Evolutionary conservation across 1,140 invertebrate genomes (phyloP).

Genomic region (Orchesella cincta): DNA sequence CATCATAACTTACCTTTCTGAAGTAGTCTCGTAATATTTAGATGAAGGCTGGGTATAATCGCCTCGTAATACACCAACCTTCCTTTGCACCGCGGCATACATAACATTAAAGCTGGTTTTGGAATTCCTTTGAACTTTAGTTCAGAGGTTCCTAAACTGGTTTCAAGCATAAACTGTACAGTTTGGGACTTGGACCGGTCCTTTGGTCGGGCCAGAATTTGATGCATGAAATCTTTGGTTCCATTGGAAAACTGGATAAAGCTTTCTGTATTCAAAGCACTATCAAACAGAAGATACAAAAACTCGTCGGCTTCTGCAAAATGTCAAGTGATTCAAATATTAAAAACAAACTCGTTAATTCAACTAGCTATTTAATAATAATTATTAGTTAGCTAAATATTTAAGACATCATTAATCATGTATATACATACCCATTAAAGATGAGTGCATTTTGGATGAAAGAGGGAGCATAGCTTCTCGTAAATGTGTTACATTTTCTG

Average conservation of each 20-base stretch:
- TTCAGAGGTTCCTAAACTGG: neutral
- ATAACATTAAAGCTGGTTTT: conserved; percentile 34
- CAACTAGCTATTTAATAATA: neutral
- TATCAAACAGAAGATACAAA: conserved; percentile 37
- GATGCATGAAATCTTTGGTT: conserved; percentile 33
- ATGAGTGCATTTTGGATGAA: conserved; percentile 20
- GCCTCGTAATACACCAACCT: conserved; percentile 29
- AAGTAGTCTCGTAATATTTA: conserved; percentile 30
- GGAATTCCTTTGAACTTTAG: conserved; percentile 35
- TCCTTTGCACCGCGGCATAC: conserved; percentile 40
- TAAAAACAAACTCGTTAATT: neutral
- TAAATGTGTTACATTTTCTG: conserved; percentile 18
- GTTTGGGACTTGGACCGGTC: conserved; percentile 32
- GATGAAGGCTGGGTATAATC: conserved; percentile 34
- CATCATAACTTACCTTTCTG: conserved; percentile 29
- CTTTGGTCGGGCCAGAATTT: conserved; percentile 32
- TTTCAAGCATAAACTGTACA: conserved; percentile 15
- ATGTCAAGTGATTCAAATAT: neutral
- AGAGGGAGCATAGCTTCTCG: conserved; percentile 17
- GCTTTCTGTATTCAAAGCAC: conserved; percentile 32
- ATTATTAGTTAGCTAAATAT: neutral
- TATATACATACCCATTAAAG: conserved; percentile 21
- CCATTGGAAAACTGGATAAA: conserved; percentile 40
- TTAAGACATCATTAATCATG: neutral
- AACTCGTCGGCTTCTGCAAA: conserved; percentile 36